Conservation (phyloP, 2,888 invertebrate species). For the Hartigia nigra region DNA sequence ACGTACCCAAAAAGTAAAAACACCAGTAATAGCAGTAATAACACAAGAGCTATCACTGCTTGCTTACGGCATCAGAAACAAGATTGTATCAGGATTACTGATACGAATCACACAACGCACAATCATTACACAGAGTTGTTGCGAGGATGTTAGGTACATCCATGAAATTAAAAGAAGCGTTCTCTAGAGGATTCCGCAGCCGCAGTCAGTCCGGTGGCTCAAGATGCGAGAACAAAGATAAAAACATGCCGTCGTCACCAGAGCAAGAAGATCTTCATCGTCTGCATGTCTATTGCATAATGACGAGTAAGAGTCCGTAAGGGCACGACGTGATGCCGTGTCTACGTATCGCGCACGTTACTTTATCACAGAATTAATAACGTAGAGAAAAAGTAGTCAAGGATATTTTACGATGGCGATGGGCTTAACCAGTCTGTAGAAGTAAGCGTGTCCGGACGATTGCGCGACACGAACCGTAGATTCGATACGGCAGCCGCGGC, state of each 20-base stretch:
- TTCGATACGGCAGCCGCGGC: conserved; percentile 1
- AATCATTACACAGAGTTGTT: neutral
- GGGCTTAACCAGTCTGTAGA: neutral
- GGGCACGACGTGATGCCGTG: conserved; percentile 22
- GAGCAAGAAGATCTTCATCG: conserved; percentile 27
- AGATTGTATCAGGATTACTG: neutral
- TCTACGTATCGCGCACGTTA: neutral
- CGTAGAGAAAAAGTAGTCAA: neutral
- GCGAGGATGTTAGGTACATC: conserved; percentile 11
- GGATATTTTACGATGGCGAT: neutral
- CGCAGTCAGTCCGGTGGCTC: conserved; percentile 16
- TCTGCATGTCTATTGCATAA: conserved; percentile 58
- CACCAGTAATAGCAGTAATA: conserved; percentile 18
- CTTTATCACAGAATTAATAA: neutral
- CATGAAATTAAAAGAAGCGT: conserved; percentile 49
- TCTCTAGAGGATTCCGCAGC: conserved; percentile 22
- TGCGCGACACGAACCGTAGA: neutral
- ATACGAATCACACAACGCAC: neutral
- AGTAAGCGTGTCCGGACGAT: neutral
- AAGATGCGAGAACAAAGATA: conserved; percentile 38
- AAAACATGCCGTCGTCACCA: conserved; percentile 36
- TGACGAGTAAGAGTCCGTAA: conserved; percentile 50
- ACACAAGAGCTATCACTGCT: conserved; percentile 34
- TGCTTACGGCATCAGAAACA: conserved; percentile 46
- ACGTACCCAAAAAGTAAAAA: conserved; percentile 6